Conservation (phyloP, 2,888 invertebrate species). For the Cantharis lateralis region DNA sequence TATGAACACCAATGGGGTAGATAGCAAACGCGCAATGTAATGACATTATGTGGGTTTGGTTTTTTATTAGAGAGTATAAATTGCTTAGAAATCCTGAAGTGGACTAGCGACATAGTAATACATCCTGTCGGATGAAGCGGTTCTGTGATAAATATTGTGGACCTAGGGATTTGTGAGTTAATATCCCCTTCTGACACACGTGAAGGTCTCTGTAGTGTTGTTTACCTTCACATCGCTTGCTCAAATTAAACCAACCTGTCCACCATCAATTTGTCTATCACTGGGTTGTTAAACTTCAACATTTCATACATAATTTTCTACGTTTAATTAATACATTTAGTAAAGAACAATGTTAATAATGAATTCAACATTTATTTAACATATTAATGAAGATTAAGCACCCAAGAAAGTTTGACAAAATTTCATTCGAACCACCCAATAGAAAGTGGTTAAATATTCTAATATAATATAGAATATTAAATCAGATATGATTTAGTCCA, state of each 20-base stretch:
- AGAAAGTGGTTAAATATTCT: not conserved
- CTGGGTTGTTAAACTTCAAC: slow-evolving; percentile 13
- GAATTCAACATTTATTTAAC: not conserved
- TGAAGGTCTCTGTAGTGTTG: slow-evolving; percentile 29
- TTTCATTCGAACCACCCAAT: not conserved
- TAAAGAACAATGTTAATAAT: not conserved
- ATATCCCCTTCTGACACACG: slow-evolving; percentile 32
- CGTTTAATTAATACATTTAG: not conserved
- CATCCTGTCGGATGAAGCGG: slow-evolving; percentile 31
- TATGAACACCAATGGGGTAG: not conserved
- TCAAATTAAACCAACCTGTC: slow-evolving; percentile 33
- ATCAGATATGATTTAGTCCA: too few species aligned
- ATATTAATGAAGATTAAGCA: not conserved
- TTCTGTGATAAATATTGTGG: slow-evolving; percentile 31
- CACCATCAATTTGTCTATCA: slow-evolving; percentile 26
- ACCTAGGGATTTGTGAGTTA: slow-evolving; percentile 32
- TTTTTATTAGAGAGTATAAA: slow-evolving; percentile 26
- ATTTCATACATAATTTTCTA: not conserved
- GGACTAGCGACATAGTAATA: slow-evolving; percentile 31
- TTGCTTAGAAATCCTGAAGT: slow-evolving; percentile 28
- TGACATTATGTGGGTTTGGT: not conserved
- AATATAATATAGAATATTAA: too few species aligned
- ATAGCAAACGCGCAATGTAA: not conserved
- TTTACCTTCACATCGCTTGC: slow-evolving; percentile 30
- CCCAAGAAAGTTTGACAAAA: not conserved